phyloP scores from a whole-genome alignment of 2,113 vertebrate species.

The Phyllostomus hastatus region DNA sequence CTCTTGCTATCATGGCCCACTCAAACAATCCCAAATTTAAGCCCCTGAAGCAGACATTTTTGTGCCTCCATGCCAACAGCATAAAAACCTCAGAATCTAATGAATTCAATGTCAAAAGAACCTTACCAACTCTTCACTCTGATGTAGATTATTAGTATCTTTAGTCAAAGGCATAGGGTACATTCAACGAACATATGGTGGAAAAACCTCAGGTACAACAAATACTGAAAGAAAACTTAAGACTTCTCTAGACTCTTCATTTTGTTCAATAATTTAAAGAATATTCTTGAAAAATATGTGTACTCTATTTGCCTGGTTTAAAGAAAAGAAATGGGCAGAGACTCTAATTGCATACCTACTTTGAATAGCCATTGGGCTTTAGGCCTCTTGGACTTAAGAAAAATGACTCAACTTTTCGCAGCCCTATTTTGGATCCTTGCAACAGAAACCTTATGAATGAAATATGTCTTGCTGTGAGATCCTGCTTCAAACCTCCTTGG shows the following conservation, averaged over 20 bases:
- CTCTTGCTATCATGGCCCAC: background rate
- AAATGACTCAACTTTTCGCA: constrained; percentile 49
- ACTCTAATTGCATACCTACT: background rate
- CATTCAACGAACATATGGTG: background rate
- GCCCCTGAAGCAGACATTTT: background rate
- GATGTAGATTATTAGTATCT: background rate
- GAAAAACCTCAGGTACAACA: background rate
- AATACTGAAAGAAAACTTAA: background rate
- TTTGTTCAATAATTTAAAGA: background rate
- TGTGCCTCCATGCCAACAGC: background rate
- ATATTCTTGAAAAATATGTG: background rate
- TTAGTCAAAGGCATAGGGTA: background rate
- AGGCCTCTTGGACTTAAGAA: constrained; percentile 5
- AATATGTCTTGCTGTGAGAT: constrained; percentile 40
- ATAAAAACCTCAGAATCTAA: background rate
- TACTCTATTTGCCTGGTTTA: background rate
- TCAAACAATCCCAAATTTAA: background rate
- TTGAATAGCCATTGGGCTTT: background rate
- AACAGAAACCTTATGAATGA: constrained; percentile 60
- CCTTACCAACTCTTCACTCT: background rate
- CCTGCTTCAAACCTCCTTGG: constrained; percentile 41
- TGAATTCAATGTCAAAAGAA: background rate
- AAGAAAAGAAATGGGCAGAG: background rate
- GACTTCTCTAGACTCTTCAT: background rate
- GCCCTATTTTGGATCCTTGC: background rate